Base-by-base conservation (phyloP, 30 jellyfish, hydroid and myxozoan genomes). In the Turritopsis dohrnii region DNA sequence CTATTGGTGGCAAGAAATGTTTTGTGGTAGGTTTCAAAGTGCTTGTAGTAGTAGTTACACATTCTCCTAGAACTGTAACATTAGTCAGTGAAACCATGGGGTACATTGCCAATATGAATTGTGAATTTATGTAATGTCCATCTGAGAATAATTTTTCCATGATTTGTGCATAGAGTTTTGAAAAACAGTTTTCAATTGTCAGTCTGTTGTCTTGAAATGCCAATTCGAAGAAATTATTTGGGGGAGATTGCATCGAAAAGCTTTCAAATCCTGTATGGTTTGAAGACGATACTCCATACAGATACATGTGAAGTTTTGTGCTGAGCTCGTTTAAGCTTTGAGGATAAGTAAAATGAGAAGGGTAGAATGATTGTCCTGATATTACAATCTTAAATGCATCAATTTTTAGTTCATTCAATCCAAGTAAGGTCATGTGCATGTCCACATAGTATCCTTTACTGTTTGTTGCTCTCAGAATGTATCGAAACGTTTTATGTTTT, bases 371-470 rank as follows among this genome's bases (percentile, higher is more conserved):
- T 21, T 69, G 77, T n/a, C 77, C 77, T n/a, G 77, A 7, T n/a
- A 69, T n/a, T n/a, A 27, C 30, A 8, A 69, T n/a, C 9, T 23
- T 69, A 69, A 69, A 69, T 7, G 77, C 77, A 69, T 0, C 19
- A 17, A 7, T 0, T 9, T 23, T 0, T 19, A 69, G 22, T 69
- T 23, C 30, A 27, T 69, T 1, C 22, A 0, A n/a, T 69, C 31
- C 8, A 69, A 27, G 30, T 69, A 69, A 9, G 19, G 28, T 23
- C 9, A 69, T 19, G 16, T n/a, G 28, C 77, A 69, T 69, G 19
- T 69, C 77, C 4, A 69, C 77, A 69, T n/a, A 69, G 9, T n/a
- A 69, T 16, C 77, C 77, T 69, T 69, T 69, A 69, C 31, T n/a
- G 30, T 69, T 69, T 27, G 30, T 27, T n/a, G 77, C 77, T n/a